A percentile compares a stretch with the other conserved stretches of the same genome.
Evolutionary conservation across 2,113 vertebrate genomes (phyloP).

Genomic region (Pungitius pungitius): DNA sequence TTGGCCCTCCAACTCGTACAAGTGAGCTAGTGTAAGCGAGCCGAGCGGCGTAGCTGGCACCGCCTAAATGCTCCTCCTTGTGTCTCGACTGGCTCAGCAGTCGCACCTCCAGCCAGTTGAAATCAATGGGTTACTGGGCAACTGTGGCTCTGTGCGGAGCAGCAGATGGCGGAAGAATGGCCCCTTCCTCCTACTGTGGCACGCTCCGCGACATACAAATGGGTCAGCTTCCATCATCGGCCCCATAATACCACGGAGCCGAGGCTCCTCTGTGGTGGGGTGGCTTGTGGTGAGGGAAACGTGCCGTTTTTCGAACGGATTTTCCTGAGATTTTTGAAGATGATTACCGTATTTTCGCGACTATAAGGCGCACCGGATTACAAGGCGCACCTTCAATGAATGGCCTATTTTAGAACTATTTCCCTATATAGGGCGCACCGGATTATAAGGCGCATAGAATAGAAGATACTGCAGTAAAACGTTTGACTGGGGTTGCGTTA

Average conservation of each 20-base stretch:
- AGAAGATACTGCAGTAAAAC: too few species aligned
- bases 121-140: slow-evolving; percentile 74
- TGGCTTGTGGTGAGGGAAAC: slow-evolving; percentile 19
- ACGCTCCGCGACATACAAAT: slow-evolving; percentile 70
- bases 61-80: slow-evolving; percentile 78
- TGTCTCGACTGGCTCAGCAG: slow-evolving; percentile 62
- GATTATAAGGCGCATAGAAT: too few species aligned
- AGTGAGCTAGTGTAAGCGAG: slow-evolving; percentile 64
- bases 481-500: too few species aligned
- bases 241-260: slow-evolving; percentile 40
- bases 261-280: not conserved
- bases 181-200: slow-evolving; percentile 64
- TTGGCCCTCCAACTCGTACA: slow-evolving; percentile 64
- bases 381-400: too few species aligned
- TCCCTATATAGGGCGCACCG: too few species aligned
- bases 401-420: too few species aligned
- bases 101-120: slow-evolving; percentile 72
- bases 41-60: slow-evolving; percentile 67
- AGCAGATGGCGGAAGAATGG: slow-evolving; percentile 81
- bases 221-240: slow-evolving; percentile 48
- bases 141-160: slow-evolving; percentile 71
- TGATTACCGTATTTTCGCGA: too few species aligned
- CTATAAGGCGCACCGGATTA: too few species aligned
- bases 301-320: too few species aligned
- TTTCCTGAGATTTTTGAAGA: slow-evolving; percentile 42